These are phyloP conservation scores for Lissonota sp. DNA, from an alignment of 2,888 invertebrate species.

Conservation along the genomic window DNA sequence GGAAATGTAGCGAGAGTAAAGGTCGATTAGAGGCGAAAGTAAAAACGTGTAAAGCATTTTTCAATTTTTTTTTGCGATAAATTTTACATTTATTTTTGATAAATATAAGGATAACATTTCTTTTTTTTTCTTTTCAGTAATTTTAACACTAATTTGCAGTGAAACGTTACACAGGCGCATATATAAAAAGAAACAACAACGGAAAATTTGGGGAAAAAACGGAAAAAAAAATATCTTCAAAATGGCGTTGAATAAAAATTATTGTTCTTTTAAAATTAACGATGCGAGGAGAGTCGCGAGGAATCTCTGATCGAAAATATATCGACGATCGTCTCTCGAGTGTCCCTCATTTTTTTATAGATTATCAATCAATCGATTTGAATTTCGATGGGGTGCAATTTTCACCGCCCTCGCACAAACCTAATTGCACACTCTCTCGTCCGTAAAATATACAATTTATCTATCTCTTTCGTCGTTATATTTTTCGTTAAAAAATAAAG, in stretches of 20 bases:
- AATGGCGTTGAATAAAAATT: slow-evolving; percentile 56
- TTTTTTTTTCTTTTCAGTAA: slow-evolving; percentile 51
- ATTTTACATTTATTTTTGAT: slow-evolving; percentile 66
- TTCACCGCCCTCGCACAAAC: slow-evolving; percentile 11
- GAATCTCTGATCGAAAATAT: slow-evolving; percentile 20
- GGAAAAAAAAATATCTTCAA: slow-evolving; percentile 34
- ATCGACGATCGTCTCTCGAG: slow-evolving; percentile 32
- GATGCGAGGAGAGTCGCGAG: slow-evolving; percentile 46
- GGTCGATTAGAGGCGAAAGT: slow-evolving; percentile 21
- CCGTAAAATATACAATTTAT: slow-evolving; percentile 36
- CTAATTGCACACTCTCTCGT: slow-evolving; percentile 24
- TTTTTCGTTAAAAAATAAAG: not conserved
- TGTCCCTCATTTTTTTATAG: slow-evolving; percentile 26
- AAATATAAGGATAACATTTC: slow-evolving; percentile 65
- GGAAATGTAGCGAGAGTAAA: not conserved
- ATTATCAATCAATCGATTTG: not conserved
- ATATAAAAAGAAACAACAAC: slow-evolving; percentile 50
- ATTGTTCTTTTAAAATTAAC: slow-evolving; percentile 52
- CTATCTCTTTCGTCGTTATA: not conserved
- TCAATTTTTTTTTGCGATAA: slow-evolving; percentile 62
- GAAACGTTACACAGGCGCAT: slow-evolving; percentile 64
- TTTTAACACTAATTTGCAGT: slow-evolving; percentile 64
- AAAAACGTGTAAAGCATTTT: slow-evolving; percentile 25
- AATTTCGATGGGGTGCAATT: not conserved
- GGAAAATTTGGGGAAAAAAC: slow-evolving; percentile 7